Evolutionary conservation across 2,113 vertebrate genomes (phyloP), one percentile per base, ranked within the genome.

Genomic region (Regulus satrapa): DNA sequence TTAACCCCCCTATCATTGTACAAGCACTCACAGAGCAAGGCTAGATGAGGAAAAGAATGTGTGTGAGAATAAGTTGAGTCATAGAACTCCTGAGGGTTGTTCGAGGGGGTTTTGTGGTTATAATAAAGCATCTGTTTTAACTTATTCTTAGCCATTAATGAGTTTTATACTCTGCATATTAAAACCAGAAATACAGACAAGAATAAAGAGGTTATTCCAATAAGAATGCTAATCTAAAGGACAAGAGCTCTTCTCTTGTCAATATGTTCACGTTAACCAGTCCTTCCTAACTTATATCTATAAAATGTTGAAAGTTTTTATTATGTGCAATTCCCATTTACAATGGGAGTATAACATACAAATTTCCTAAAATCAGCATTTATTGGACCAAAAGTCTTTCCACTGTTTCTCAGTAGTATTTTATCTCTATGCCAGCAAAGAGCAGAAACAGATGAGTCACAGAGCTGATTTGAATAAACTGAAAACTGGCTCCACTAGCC

Each of bases 401-500:
- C 56, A 75, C 56, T 93, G 85, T 85, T 94, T 89, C 80, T 85
- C 8, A 52, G 58, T n/a, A 72, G 21, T 77, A 78, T 87, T 96
- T 94, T 87, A 48, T 87, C 74, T 85, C 64, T 61, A 64, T 78
- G 90, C 81, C 78, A 96, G 92, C 74, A 89, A 93, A 26, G 32
- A 85, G 40, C 56, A 93, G 90, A 95, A 95, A 85, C n/a, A 82
- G 74, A 93, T 76, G 90, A 94, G 85, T 93, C 74, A 91, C n/a
- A 75, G 61, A 85, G 43, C 31, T 91, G 43, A 85, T 88, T 61
- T 87, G 61, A 89, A 85, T 89, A 96, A 94, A 87, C 61, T 81
- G 31, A 77, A 81, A 84, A 51, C 21, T 67, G 25, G 2, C 13
- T 78, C 45, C 76, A 4, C 51, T 63, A 87, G 54, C 73, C 52